Evolutionary conservation across 2,797 vertebrate genomes (phyloP).

Genomic region (Petrocephalus schoutedeni): DNA sequence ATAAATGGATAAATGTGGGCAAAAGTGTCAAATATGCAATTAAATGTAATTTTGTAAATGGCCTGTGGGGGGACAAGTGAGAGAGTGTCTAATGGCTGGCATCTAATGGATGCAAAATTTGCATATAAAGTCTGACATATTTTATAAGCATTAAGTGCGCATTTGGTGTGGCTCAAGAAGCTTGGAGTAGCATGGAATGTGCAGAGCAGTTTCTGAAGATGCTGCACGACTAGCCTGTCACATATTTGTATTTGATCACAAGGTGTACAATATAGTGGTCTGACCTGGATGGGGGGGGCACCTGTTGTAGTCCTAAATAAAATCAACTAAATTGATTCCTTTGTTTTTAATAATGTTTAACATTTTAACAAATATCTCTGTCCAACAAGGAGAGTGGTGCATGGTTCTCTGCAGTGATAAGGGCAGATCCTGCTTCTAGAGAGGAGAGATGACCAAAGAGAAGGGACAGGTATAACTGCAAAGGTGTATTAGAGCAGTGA

Average conservation of each 20-base stretch:
- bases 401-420: background rate
- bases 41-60: slow-evolving; percentile 1
- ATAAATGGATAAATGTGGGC: background rate
- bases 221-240: background rate
- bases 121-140: background rate
- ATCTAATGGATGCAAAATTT: background rate
- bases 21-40: background rate
- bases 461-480: background rate
- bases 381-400: background rate
- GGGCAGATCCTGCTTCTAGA: background rate
- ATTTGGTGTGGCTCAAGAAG: background rate
- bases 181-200: background rate
- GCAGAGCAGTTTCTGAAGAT: background rate
- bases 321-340: background rate
- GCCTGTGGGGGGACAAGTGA: background rate
- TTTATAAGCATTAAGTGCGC: background rate
- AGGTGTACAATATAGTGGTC: background rate
- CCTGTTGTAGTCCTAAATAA: no score
- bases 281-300: background rate
- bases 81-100: background rate
- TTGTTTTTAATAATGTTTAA: background rate
- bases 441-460: background rate
- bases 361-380: background rate
- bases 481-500: background rate
- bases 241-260: background rate